Evolutionary conservation across 30 jellyfish, hydroid and myxozoan species (phyloP).

Genomic region (Aurelia sp.): DNA sequence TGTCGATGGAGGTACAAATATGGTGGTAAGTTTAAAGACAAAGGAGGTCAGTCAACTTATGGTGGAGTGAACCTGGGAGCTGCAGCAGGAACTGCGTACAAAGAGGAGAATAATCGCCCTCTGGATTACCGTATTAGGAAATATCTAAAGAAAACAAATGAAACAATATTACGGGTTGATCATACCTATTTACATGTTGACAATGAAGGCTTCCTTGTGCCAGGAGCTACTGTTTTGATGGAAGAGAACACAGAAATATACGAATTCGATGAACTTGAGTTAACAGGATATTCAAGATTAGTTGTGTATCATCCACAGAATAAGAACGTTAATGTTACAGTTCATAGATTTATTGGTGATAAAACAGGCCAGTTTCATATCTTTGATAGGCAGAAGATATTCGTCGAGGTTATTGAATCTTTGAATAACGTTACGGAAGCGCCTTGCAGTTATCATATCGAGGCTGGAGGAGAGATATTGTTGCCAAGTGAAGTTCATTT

Average conservation of each 20-base stretch:
- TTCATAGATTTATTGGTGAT: slow-evolving; percentile 68
- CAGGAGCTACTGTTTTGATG: slow-evolving; percentile 72
- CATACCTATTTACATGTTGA: slow-evolving; percentile 71
- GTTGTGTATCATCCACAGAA: slow-evolving; percentile 46
- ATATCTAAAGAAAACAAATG: slow-evolving; percentile 35
- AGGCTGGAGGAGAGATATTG: slow-evolving; percentile 62
- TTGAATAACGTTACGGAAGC: slow-evolving; percentile 66
- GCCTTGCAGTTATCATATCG: slow-evolving; percentile 66
- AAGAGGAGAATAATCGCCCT: slow-evolving; percentile 70
- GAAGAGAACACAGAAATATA: slow-evolving; percentile 48
- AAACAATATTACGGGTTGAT: slow-evolving; percentile 48
- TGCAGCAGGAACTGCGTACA: slow-evolving; percentile 79
- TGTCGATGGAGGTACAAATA: slow-evolving; percentile 73
- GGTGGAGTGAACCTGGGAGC: slow-evolving; percentile 58
- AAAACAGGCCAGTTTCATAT: slow-evolving; percentile 77
- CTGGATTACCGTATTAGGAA: slow-evolving; percentile 53
- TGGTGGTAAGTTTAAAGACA: slow-evolving; percentile 65
- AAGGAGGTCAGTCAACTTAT: slow-evolving; percentile 39
- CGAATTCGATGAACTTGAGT: slow-evolving; percentile 69
- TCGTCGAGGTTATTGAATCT: slow-evolving; percentile 72
- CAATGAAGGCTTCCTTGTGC: slow-evolving; percentile 67
- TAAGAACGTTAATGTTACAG: slow-evolving; percentile 63
- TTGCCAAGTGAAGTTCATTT: slow-evolving; percentile 74
- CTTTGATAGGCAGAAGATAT: slow-evolving; percentile 68
- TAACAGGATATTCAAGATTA: slow-evolving; percentile 68